Evolutionary conservation across 2,113 vertebrate genomes (phyloP).

Genomic region (Nothobranchius kuhntae): DNA sequence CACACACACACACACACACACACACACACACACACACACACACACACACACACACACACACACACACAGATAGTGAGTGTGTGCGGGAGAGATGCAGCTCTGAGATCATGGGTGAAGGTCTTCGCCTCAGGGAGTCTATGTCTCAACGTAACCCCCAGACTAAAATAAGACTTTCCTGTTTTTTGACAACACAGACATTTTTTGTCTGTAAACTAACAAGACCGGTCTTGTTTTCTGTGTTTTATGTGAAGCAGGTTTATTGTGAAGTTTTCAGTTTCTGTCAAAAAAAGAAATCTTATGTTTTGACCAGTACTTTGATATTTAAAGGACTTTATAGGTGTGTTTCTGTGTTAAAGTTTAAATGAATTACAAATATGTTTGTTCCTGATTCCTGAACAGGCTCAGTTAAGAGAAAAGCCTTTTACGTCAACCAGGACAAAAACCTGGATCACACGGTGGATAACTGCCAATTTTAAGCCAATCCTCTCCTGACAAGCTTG

Average conservation of each 20-base stretch:
- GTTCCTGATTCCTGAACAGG: too few species aligned
- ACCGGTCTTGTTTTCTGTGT: constrained; percentile 12
- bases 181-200: constrained; percentile 6
- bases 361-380: too few species aligned
- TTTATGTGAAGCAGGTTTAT: constrained; percentile 14
- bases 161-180: constrained; percentile 34
- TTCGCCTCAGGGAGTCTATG: constrained; percentile 44
- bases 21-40: constrained; percentile 23
- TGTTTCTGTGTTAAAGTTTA: too few species aligned
- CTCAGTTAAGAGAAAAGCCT: too few species aligned
- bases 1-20: constrained; percentile 26
- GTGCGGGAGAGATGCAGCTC: not conserved
- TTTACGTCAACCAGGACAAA: too few species aligned
- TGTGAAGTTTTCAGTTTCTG: constrained; percentile 11
- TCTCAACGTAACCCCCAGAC: constrained; percentile 51
- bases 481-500: too few species aligned
- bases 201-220: constrained; percentile 30
- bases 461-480: too few species aligned
- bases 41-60: constrained; percentile 19
- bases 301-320: constrained; percentile 5
- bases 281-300: constrained; percentile 15
- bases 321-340: too few species aligned
- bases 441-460: too few species aligned
- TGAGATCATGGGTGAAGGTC: constrained; percentile 55
- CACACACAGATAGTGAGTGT: not conserved